Conservation (phyloP, 2,888 invertebrate genomes). For the Oscheius sp. region DNA sequence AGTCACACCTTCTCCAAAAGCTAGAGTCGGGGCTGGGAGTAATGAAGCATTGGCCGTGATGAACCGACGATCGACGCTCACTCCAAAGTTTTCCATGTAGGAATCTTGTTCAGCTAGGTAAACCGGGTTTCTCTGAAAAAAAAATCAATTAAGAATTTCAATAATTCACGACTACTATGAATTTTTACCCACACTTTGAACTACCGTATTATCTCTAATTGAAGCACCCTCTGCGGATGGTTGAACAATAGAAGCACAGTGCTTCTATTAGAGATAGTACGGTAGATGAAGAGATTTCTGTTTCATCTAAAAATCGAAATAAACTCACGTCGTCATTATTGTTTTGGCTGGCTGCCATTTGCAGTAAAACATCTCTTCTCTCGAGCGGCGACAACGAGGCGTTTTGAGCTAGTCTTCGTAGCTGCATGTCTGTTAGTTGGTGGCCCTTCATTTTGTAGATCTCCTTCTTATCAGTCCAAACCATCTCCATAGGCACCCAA, state of each 20-base stretch:
- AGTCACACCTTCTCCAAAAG: constrained; percentile 12
- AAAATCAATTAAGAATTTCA: too few species aligned
- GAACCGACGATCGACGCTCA: constrained; percentile 22
- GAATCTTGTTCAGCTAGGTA: constrained; percentile 27
- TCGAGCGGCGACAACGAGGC: background rate
- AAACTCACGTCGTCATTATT: background rate
- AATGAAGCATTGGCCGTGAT: constrained; percentile 23
- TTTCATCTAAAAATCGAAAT: too few species aligned
- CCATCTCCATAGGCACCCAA: constrained; percentile 18
- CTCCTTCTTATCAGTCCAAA: background rate
- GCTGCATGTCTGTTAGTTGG: background rate
- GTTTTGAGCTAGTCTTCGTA: background rate
- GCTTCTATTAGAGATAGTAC: too few species aligned
- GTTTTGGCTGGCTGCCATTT: background rate
- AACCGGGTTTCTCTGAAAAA: background rate
- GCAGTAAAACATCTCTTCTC: background rate
- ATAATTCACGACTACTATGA: too few species aligned
- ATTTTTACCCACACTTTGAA: too few species aligned
- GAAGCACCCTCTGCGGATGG: too few species aligned
- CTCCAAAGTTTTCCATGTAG: constrained; percentile 3
- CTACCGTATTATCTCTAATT: too few species aligned
- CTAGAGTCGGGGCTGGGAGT: constrained; percentile 24
- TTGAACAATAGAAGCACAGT: too few species aligned
- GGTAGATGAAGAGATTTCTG: too few species aligned
- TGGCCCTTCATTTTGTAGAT: background rate